Percentiles rank a stretch among this genome's conserved stretches.
These are phyloP conservation scores for cattle (Bos taurus) DNA, from an alignment of 2,113 vertebrate genomes.

Conservation along the genomic window ARS-UCD2.0 NC_037338.1:64077001-64077500, in stretches of 20 bases:
- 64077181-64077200: neutral
- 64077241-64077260: neutral
- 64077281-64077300: neutral
- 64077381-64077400: neutral
- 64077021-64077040: neutral
- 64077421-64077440: neutral
- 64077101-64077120: neutral
- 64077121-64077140: neutral
- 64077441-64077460: neutral
- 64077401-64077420: neutral
- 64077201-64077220: neutral
- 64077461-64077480: neutral
- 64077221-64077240: neutral
- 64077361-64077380: neutral
- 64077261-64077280: neutral
- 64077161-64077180: neutral
- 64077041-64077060: neutral
- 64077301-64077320: neutral
- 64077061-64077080: neutral
- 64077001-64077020: neutral
- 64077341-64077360: neutral
- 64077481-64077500: neutral
- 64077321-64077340: neutral
- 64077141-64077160: neutral
- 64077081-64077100: neutral